phyloP scores from a whole-genome alignment of 2,888 invertebrate species.

The Thereva nobilitata region DNA sequence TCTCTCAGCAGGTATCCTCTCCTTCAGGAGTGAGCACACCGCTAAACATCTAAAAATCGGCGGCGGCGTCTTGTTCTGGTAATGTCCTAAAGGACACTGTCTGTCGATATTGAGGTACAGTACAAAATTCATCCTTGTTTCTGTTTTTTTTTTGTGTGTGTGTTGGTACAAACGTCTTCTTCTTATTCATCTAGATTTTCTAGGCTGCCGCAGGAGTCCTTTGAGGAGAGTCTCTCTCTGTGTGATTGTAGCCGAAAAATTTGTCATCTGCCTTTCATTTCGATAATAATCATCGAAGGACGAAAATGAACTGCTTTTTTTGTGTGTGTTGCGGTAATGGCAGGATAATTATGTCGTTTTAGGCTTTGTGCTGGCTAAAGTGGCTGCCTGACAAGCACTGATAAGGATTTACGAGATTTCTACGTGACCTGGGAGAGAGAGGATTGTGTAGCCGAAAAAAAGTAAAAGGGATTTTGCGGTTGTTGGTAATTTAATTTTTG shows the following conservation, averaged over 20 bases:
- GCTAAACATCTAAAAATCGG: too few species aligned
- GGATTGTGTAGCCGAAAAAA: constrained; percentile 16
- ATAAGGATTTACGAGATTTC: constrained; percentile 14
- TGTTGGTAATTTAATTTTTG: constrained; percentile 4
- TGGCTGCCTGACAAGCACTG: not conserved
- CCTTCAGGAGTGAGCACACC: too few species aligned
- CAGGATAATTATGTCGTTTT: constrained; percentile 29
- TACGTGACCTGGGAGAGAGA: constrained; percentile 1
- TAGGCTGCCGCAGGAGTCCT: constrained; percentile 1
- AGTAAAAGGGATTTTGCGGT: not conserved
- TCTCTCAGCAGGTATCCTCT: constrained; percentile 15
- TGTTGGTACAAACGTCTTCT: not conserved
- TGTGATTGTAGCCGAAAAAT: not conserved
- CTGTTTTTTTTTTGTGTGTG: constrained; percentile 5
- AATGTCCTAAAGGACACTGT: too few species aligned
- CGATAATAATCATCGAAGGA: not conserved
- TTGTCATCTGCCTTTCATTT: constrained; percentile 15
- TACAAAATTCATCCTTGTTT: constrained; percentile 3
- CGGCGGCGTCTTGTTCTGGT: too few species aligned
- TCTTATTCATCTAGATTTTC: not conserved
- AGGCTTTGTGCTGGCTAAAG: constrained; percentile 11
- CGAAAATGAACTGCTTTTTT: too few species aligned
- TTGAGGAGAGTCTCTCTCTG: not conserved
- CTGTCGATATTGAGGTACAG: not conserved
- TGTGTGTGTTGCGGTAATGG: constrained; percentile 2